Evolutionary conservation across 2,797 vertebrate genomes (phyloP).

Genomic region (Danio kyathit): DNA sequence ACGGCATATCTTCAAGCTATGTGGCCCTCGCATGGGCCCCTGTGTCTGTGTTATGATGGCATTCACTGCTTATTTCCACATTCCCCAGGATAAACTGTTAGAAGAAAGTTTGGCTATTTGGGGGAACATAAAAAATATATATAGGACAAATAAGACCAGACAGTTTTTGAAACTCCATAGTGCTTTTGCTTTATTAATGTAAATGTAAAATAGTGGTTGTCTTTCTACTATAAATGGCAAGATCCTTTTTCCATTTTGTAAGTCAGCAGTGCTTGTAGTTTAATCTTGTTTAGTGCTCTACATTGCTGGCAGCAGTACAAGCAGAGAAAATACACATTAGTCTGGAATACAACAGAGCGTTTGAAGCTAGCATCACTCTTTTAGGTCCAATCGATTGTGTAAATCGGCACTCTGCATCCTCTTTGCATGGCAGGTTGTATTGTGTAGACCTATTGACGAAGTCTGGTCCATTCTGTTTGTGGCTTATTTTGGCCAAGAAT

Average conservation of each 20-base stretch:
- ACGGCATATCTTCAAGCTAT: slow-evolving; percentile 48
- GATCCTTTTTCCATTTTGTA: slow-evolving; percentile 62
- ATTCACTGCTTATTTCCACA: slow-evolving; percentile 22
- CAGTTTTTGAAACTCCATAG: slow-evolving; percentile 37
- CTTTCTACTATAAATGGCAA: slow-evolving; percentile 63
- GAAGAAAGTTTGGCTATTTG: slow-evolving; percentile 29
- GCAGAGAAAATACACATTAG: slow-evolving; percentile 62
- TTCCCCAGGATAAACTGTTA: slow-evolving; percentile 47
- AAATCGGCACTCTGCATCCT: slow-evolving; percentile 56
- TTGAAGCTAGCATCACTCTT: slow-evolving; percentile 62
- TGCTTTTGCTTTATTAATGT: slow-evolving; percentile 37
- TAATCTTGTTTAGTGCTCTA: slow-evolving; percentile 69
- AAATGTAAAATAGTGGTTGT: slow-evolving; percentile 63
- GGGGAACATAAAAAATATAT: not conserved
- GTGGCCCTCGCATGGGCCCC: slow-evolving; percentile 44
- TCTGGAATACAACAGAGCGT: slow-evolving; percentile 58
- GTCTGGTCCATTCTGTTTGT: not conserved
- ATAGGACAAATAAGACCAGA: slow-evolving; percentile 46
- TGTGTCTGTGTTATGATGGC: slow-evolving; percentile 53
- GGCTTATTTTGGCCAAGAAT: not conserved
- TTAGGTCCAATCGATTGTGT: slow-evolving; percentile 51
- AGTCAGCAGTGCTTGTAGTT: slow-evolving; percentile 58
- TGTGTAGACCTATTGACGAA: not conserved
- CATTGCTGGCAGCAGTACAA: slow-evolving; percentile 70
- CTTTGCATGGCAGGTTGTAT: slow-evolving; percentile 42